Percentiles rank a stretch among this genome's conserved stretches.
phyloP scores from a whole-genome alignment of 1,140 invertebrate genomes.

The Brachystomella parvula region DNA sequence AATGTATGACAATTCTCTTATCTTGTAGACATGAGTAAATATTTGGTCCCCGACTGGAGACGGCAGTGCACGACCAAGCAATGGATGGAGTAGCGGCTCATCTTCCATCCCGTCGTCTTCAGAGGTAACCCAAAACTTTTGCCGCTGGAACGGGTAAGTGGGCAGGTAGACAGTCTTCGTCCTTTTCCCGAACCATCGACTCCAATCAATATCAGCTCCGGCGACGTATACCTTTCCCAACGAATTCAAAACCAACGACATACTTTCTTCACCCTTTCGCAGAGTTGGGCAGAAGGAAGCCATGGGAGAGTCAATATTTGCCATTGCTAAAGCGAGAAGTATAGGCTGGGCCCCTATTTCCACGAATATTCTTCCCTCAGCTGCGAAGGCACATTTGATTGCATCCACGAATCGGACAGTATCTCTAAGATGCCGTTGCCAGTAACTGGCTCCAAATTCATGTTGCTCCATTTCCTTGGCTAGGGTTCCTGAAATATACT shows the following conservation, averaged over 20 bases:
- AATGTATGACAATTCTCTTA: conserved; percentile 15
- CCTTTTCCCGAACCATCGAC: neutral
- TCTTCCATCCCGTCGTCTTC: neutral
- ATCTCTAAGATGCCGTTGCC: conserved; percentile 10
- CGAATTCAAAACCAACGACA: neutral
- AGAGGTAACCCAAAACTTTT: conserved; percentile 19
- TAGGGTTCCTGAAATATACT: conserved; percentile 7
- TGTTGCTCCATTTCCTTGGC: neutral
- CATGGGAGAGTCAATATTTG: neutral
- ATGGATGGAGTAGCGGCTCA: conserved; percentile 8
- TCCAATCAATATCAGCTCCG: conserved; percentile 21
- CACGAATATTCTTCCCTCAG: neutral
- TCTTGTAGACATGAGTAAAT: conserved; percentile 3
- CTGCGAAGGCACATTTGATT: neutral
- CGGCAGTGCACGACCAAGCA: conserved; percentile 21
- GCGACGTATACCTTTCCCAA: conserved; percentile 15
- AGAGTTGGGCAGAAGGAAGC: conserved; percentile 13
- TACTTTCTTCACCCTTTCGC: conserved; percentile 10
- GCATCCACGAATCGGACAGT: conserved; percentile 11
- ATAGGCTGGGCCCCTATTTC: conserved; percentile 21
- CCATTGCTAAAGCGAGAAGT: conserved; percentile 9
- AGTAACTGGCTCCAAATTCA: conserved; percentile 1
- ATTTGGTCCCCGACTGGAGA: conserved; percentile 6
- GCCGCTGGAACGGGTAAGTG: conserved; percentile 23
- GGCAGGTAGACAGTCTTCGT: conserved; percentile 5